Percentiles rank a stretch among this genome's conserved stretches.
phyloP scores from a whole-genome alignment of 1,140 invertebrate genomes.

The Pygmarrhopalites habei region DNA sequence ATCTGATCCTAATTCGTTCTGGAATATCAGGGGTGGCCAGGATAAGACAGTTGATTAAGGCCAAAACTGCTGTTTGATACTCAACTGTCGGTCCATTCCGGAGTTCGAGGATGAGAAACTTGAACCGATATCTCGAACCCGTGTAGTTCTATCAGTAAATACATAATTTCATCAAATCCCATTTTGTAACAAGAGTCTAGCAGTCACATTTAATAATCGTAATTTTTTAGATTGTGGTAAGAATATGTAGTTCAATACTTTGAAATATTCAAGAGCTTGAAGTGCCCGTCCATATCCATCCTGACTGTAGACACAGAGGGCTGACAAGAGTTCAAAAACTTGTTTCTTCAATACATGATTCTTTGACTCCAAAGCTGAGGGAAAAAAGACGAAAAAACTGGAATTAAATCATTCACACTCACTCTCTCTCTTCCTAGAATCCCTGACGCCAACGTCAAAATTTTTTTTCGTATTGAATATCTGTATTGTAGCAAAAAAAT shows the following conservation, averaged over 20 bases:
- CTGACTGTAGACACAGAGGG: conserved; percentile 78
- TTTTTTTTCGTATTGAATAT: too few relatives aligned
- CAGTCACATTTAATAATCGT: too few relatives aligned
- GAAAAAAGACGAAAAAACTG: conserved; percentile 32
- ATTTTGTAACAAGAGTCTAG: too few relatives aligned
- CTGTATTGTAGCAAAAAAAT: too few relatives aligned
- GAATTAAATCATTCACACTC: too few relatives aligned
- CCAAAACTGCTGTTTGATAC: conserved; percentile 82
- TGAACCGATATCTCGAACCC: conserved; percentile 76
- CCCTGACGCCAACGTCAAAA: too few relatives aligned
- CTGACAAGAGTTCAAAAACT: conserved; percentile 81
- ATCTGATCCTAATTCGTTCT: conserved; percentile 77
- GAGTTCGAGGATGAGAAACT: conserved; percentile 77
- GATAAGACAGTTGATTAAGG: conserved; percentile 92
- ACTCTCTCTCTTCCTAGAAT: too few relatives aligned
- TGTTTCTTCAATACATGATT: conserved; percentile 83
- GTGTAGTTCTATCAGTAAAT: conserved; percentile 58
- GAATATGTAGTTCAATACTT: too few relatives aligned
- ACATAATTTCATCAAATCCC: too few relatives aligned
- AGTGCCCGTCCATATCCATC: conserved; percentile 75
- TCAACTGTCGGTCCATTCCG: conserved; percentile 65
- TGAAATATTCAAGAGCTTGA: conserved; percentile 78
- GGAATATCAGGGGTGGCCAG: conserved; percentile 79
- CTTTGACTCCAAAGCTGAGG: conserved; percentile 71
- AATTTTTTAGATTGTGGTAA: too few relatives aligned